phyloP scores from a whole-genome alignment of 2,888 invertebrate species.

The Tiphia femorata region DNA sequence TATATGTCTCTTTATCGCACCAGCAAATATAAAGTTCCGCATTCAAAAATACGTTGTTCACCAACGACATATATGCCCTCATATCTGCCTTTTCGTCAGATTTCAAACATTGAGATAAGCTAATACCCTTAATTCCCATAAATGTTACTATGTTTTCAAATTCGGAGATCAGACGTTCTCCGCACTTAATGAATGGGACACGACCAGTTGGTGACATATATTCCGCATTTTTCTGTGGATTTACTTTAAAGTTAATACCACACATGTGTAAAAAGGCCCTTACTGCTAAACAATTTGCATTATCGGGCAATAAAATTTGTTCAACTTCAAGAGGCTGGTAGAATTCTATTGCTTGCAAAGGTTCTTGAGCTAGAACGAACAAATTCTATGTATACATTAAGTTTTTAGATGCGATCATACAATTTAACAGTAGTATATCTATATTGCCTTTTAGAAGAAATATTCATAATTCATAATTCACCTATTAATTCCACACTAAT shows the following conservation, averaged over 20 bases:
- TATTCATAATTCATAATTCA: slow-evolving; percentile 23
- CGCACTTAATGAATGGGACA: slow-evolving; percentile 93
- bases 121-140: slow-evolving; percentile 86
- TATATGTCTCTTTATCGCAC: slow-evolving; percentile 83
- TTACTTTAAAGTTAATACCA: slow-evolving; percentile 84
- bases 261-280: slow-evolving; percentile 96
- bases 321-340: slow-evolving; percentile 94
- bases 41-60: slow-evolving; percentile 89
- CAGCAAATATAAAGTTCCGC: slow-evolving; percentile 94
- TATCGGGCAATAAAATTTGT: slow-evolving; percentile 94
- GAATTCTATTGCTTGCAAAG: slow-evolving; percentile 89
- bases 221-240: slow-evolving; percentile 91
- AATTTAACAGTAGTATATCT: not conserved
- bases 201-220: slow-evolving; percentile 96
- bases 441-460: not conserved
- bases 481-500: slow-evolving; percentile 49
- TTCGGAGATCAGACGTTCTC: slow-evolving; percentile 89
- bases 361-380: slow-evolving; percentile 78
- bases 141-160: slow-evolving; percentile 93
- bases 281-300: slow-evolving; percentile 92
- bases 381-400: slow-evolving; percentile 7
- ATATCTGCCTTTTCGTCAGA: slow-evolving; percentile 88
- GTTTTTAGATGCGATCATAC: slow-evolving; percentile 1
- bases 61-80: slow-evolving; percentile 92
- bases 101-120: slow-evolving; percentile 79